Percentiles rank a stretch among this genome's conserved stretches.
Conservation (phyloP, 2,113 vertebrate species). For the Phainopepla nitens region DNA sequence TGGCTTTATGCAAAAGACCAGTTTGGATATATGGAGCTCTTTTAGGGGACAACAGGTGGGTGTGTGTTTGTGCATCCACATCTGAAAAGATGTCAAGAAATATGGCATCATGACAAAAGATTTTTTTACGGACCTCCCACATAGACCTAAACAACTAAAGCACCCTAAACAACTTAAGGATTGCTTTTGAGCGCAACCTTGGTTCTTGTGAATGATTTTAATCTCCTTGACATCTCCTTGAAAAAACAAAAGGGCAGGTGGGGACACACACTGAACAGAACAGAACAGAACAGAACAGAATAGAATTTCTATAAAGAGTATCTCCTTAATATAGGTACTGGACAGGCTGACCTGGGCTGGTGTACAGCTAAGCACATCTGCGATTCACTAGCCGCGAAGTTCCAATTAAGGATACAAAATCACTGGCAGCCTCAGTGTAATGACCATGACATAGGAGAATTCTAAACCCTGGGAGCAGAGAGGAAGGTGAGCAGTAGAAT, state of each 20-base stretch:
- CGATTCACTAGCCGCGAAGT: not conserved
- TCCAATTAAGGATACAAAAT: not conserved
- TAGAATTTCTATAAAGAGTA: not conserved
- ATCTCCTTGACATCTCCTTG: not conserved
- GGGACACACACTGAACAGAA: not conserved
- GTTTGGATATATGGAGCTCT: not conserved
- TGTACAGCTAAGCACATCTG: not conserved
- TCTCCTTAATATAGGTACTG: not conserved
- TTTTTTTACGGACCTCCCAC: not conserved
- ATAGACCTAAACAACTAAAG: rapidly evolving
- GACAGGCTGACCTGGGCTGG: not conserved
- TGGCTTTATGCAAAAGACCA: not conserved
- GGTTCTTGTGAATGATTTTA: not conserved
- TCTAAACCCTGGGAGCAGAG: not conserved
- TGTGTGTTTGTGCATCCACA: not conserved
- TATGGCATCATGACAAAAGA: rapidly evolving
- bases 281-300: no score
- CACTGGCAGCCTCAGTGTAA: not conserved
- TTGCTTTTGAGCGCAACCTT: not conserved
- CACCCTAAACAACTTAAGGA: not conserved
- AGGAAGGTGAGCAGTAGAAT: not conserved
- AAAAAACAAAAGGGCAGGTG: not conserved
- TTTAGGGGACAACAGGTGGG: not conserved
- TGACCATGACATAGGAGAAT: not conserved
- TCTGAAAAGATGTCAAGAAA: not conserved